phyloP scores from a whole-genome alignment of 1,140 invertebrate species.

The Drosophila bocki region DNA sequence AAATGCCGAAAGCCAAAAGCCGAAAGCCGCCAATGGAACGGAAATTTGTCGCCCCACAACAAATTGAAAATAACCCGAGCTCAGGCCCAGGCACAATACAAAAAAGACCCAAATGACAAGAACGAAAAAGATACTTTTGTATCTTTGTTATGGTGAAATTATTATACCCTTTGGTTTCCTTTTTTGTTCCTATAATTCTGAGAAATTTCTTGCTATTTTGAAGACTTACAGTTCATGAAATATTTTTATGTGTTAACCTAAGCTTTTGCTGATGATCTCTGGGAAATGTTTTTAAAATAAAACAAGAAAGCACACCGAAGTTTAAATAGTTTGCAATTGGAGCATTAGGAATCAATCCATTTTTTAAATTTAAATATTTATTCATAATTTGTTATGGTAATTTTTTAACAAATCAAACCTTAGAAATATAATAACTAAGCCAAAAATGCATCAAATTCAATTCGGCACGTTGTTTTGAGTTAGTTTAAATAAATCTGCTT shows the following conservation, averaged over 20 bases:
- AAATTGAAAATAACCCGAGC: constrained; percentile 60
- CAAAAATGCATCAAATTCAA: too few species aligned
- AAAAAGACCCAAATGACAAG: constrained; percentile 23
- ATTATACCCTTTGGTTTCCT: constrained; percentile 7
- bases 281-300: neutral
- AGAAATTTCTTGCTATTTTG: constrained; percentile 4
- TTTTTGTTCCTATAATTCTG: constrained; percentile 6
- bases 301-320: too few species aligned
- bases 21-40: constrained; percentile 72
- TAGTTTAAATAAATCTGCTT: too few species aligned
- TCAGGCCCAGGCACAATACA: constrained; percentile 1
- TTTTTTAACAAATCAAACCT: too few species aligned
- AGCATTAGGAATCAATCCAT: too few species aligned
- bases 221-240: neutral
- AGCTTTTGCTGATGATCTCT: neutral
- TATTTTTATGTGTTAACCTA: neutral
- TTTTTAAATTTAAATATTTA: too few species aligned
- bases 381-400: too few species aligned
- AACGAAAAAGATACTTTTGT: constrained; percentile 35
- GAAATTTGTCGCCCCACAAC: constrained; percentile 76
- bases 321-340: too few species aligned
- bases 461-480: too few species aligned
- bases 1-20: constrained; percentile 30
- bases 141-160: constrained; percentile 33
- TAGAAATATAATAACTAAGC: too few species aligned